These are phyloP conservation scores for Diadumene lineata DNA, from an alignment of 92 coral and sea anemone species.

Conservation along the genomic window DNA sequence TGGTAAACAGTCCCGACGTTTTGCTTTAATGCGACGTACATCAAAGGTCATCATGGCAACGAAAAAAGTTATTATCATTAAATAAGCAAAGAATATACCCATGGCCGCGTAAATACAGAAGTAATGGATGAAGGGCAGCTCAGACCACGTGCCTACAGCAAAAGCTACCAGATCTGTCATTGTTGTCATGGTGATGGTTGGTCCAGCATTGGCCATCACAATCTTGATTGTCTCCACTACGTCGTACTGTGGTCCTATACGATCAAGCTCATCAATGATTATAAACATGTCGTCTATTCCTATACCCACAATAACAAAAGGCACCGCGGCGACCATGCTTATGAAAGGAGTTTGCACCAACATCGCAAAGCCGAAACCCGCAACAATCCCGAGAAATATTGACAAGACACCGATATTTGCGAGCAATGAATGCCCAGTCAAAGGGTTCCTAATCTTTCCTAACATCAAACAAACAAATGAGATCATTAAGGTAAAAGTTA, in stretches of 20 bases:
- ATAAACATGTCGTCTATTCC: constrained; percentile 97
- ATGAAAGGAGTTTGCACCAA: constrained; percentile 60
- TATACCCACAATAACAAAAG: constrained; percentile 76
- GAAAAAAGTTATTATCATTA: constrained; percentile 76
- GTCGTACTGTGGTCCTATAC: constrained; percentile 51
- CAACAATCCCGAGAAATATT: constrained; percentile 77
- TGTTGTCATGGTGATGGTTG: constrained; percentile 96
- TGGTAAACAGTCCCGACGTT: constrained; percentile 81
- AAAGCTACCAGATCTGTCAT: constrained; percentile 89
- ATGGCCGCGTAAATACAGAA: constrained; percentile 86
- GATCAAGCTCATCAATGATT: constrained; percentile 80
- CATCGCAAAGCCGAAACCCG: constrained; percentile 80
- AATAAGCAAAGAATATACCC: constrained; percentile 59
- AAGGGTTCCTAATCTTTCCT: constrained; percentile 74
- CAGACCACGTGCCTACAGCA: constrained; percentile 81
- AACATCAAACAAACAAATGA: constrained; percentile 71
- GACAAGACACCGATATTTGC: constrained; percentile 79
- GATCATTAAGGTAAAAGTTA: constrained; percentile 76
- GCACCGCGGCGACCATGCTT: constrained; percentile 74
- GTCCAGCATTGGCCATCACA: constrained; percentile 81
- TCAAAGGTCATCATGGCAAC: constrained; percentile 83
- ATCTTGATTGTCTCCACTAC: constrained; percentile 59
- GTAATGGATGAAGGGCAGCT: constrained; percentile 71
- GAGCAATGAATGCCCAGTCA: constrained; percentile 81
- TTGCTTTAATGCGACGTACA: constrained; percentile 62